Conservation (phyloP, 2,888 invertebrate species). For the Idaea aversata region DNA sequence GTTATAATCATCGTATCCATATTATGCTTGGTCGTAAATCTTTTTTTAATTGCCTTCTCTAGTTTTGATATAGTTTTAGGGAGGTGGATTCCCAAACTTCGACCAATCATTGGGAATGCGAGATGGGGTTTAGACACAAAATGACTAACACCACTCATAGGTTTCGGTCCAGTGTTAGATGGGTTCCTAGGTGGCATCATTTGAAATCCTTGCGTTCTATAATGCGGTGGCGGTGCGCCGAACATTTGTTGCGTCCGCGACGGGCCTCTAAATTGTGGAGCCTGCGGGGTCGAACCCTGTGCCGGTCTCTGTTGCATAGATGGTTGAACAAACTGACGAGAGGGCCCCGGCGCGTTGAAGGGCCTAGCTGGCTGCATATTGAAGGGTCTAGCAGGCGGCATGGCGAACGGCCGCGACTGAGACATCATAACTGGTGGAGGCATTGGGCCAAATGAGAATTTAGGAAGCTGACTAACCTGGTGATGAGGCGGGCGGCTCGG, state of each 20-base stretch:
- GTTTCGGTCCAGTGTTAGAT: not conserved
- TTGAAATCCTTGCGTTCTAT: not conserved
- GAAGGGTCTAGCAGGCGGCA: not conserved
- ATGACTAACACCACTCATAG: conserved; percentile 15
- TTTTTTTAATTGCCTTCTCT: conserved; percentile 27
- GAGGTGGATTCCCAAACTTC: conserved; percentile 23
- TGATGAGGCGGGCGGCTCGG: too few relatives aligned
- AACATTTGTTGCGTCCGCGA: conserved; percentile 1
- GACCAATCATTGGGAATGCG: conserved; percentile 18
- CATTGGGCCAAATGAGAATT: not conserved
- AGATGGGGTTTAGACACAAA: conserved; percentile 15
- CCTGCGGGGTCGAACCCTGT: not conserved
- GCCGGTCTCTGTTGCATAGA: too few relatives aligned
- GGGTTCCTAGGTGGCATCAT: not conserved
- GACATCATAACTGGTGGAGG: not conserved
- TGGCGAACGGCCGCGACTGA: not conserved
- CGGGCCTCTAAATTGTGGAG: not conserved
- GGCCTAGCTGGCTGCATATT: not conserved
- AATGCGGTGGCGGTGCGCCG: not conserved
- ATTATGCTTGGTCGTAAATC: conserved; percentile 9
- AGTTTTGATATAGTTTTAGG: conserved; percentile 26
- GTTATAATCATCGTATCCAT: conserved; percentile 10
- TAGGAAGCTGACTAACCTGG: not conserved
- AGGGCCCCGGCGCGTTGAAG: not conserved
- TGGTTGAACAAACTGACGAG: not conserved